Base-by-base conservation (phyloP, 2,888 invertebrate genomes). In the Zygogramma bicolorata region DNA sequence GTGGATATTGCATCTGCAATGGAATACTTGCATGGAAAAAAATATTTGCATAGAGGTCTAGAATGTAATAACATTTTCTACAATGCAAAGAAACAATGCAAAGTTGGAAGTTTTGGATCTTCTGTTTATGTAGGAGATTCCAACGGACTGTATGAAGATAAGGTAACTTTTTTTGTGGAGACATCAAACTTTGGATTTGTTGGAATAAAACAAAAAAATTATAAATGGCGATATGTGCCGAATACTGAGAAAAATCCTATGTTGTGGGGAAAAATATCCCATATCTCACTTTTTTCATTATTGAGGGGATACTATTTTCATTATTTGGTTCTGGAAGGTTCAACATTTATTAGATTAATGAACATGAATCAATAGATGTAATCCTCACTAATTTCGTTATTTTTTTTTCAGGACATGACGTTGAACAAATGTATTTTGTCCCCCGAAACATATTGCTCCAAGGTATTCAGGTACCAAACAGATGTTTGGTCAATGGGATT, bases 101-200 rank as follows among this genome's bases (percentile, higher is more conserved):
- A 73, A 67, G 60, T 75, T 58, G 75, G 75, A 31, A 71, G 73
- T 67, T 75, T 75, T 29, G 72, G 70, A 2, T 18, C 65, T 0
- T n/a, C 46, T 15, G 62, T 59, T 59, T 60, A 69, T 13, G 65
- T 73, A 18, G 69, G 68, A 1, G 58, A 73, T 27, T 65, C 63
- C 3, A 25, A 60, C 31, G 71, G 73, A 15, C 0, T 68, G 18
- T 75, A 59, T 22, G 15, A 57, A 22, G 65, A 70, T 20, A 27
- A 53, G 71, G 74, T 72, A 57, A 22, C 13, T 63, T 1, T 53
- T n/a, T n/a, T n/a, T n/a, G n/a, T n/a, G n/a, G n/a, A n/a, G n/a
- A n/a, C n/a, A n/a, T n/a, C n/a, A n/a, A n/a, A n/a, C n/a, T n/a
- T n/a, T n/a, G n/a, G n/a, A n/a, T n/a, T n/a, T n/a, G n/a, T n/a